Conservation (phyloP, 1,140 invertebrate species). For the Stegodyphus dumicola region DNA sequence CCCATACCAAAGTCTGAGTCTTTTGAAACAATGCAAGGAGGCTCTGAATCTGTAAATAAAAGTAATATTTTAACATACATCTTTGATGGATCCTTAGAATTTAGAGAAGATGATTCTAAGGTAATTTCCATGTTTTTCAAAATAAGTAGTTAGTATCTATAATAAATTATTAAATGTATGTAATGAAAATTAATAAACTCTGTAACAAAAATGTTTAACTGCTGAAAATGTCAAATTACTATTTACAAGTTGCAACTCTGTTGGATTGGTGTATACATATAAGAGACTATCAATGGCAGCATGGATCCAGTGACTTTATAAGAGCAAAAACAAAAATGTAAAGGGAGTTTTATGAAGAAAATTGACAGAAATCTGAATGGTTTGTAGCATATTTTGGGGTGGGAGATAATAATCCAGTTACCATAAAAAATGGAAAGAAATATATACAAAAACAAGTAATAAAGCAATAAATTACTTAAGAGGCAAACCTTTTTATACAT, state of each 20-base stretch:
- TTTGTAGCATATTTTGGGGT: no score
- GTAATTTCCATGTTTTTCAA: conserved; percentile 66
- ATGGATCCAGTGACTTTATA: background rate
- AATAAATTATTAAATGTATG: background rate
- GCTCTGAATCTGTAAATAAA: conserved; percentile 64
- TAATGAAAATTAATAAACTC: background rate
- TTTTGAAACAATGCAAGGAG: conserved; percentile 17
- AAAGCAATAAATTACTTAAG: no score
- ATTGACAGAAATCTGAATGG: no score
- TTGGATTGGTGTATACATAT: background rate
- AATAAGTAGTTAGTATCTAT: background rate
- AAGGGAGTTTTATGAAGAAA: no score
- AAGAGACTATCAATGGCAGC: background rate
- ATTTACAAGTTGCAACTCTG: background rate
- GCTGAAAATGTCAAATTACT: background rate
- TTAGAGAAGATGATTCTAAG: conserved; percentile 87
- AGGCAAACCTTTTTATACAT: no score
- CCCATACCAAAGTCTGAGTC: conserved; percentile 39
- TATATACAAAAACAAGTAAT: no score
- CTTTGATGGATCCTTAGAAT: conserved; percentile 92
- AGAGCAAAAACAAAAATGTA: no score
- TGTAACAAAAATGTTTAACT: background rate
- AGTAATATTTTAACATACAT: conserved; percentile 66
- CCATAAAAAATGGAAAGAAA: no score
- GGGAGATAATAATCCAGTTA: no score